Conservation (phyloP, 30 jellyfish, hydroid and myxozoan genomes). For the Clytia hemisphaerica region DNA sequence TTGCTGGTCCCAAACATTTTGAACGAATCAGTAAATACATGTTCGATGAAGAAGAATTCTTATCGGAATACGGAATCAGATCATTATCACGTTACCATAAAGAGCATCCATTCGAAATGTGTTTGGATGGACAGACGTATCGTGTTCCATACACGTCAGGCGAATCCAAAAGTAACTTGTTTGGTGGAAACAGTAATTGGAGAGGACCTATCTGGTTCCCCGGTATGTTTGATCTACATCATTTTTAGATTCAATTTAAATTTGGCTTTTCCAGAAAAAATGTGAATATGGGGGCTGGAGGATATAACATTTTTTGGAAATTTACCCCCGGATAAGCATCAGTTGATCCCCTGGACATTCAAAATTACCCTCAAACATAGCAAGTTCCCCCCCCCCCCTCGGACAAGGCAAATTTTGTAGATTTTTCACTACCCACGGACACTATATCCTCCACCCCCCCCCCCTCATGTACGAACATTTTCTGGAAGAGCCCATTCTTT, state of each 20-base stretch:
- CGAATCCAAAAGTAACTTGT: slow-evolving; percentile 69
- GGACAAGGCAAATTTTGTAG: no score
- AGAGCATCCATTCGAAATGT: slow-evolving; percentile 52
- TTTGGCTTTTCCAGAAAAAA: no score
- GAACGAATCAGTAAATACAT: slow-evolving; percentile 57
- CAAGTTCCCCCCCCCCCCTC: no score
- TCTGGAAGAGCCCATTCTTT: no score
- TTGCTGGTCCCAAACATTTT: slow-evolving; percentile 58
- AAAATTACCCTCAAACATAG: no score
- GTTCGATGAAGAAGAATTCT: slow-evolving; percentile 84
- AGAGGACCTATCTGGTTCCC: slow-evolving; percentile 98
- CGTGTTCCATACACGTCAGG: slow-evolving; percentile 81
- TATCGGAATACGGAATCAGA: slow-evolving; percentile 81
- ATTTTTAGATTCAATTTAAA: not conserved
- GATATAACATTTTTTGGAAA: no score
- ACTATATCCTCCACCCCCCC: no score
- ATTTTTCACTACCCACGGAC: no score
- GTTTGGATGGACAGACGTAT: slow-evolving; percentile 30
- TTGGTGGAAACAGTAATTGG: slow-evolving; percentile 95
- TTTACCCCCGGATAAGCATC: no score
- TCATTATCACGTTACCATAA: slow-evolving; percentile 81
- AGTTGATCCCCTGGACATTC: no score
- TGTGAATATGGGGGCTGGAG: no score
- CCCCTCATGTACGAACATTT: no score
- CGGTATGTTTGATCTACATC: slow-evolving; percentile 25